Evolutionary conservation across 2,113 vertebrate genomes (phyloP).

Genomic region (Castor canadensis): DNA sequence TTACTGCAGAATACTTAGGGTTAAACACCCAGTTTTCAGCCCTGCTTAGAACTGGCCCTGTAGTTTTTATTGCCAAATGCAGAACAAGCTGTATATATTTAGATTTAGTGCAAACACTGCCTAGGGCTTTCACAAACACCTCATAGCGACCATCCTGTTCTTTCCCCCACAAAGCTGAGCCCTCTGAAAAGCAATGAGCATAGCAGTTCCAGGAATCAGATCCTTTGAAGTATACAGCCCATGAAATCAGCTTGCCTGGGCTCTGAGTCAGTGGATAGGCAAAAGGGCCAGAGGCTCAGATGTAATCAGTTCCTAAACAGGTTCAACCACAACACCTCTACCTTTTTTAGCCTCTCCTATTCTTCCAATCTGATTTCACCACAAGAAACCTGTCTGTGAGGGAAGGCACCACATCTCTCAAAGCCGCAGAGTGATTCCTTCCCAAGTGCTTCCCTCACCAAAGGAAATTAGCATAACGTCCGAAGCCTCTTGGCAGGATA

Average conservation of each 20-base stretch:
- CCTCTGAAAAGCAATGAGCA: slow-evolving; percentile 15
- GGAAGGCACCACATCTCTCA: neutral
- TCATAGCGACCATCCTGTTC: neutral
- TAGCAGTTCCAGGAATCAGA: slow-evolving; percentile 55
- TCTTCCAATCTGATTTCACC: slow-evolving; percentile 31
- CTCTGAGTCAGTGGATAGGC: slow-evolving; percentile 49
- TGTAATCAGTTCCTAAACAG: slow-evolving; percentile 58
- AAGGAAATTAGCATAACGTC: neutral
- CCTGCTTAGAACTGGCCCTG: neutral
- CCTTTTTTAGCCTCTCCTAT: neutral
- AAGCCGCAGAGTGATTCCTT: neutral
- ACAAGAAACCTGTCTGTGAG: neutral
- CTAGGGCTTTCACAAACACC: slow-evolving; percentile 39
- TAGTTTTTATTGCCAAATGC: neutral
- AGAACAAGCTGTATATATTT: slow-evolving; percentile 42
- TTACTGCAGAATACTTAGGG: neutral
- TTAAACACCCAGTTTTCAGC: neutral
- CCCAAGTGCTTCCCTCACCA: neutral
- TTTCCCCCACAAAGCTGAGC: neutral
- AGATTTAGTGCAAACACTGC: slow-evolving; percentile 46
- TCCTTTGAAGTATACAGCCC: slow-evolving; percentile 58
- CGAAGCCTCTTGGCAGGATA: neutral
- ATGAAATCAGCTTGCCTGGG: slow-evolving; percentile 42
- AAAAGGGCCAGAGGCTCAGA: slow-evolving; percentile 47
- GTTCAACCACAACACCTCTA: slow-evolving; percentile 16